Conservation (phyloP, 53 echinoderm and acorn worm species). For the Crossaster papposus region DNA sequence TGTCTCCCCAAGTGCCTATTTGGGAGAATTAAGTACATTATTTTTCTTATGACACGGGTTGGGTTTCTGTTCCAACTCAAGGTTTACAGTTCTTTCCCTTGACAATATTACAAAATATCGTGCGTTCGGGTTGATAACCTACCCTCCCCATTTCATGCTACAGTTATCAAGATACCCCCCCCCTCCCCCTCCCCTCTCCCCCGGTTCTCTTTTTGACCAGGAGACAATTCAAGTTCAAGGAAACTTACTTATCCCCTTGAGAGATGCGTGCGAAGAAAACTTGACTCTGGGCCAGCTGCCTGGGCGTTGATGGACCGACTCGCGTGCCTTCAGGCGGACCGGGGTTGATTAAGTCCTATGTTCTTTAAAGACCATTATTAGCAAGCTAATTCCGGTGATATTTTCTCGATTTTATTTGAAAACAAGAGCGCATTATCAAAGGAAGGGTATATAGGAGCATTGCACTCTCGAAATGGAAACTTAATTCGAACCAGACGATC, state of each 20-base stretch:
- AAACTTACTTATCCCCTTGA: not conserved
- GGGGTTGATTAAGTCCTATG: constrained; percentile 8
- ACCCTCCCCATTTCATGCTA: too few relatives aligned
- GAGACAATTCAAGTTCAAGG: constrained; percentile 12
- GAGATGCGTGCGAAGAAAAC: constrained; percentile 3
- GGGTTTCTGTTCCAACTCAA: not conserved
- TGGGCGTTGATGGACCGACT: constrained; percentile 19
- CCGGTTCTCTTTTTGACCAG: not conserved
- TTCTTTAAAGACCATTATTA: constrained; percentile 15
- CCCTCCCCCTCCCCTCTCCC: too few relatives aligned
- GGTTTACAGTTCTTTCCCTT: not conserved
- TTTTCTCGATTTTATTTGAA: not conserved
- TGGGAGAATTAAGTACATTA: too few relatives aligned
- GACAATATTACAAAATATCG: not conserved
- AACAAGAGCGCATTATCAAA: not conserved
- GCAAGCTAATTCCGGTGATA: not conserved
- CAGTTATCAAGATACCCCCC: too few relatives aligned
- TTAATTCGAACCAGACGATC: constrained; percentile 20
- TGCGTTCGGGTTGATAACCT: too few relatives aligned
- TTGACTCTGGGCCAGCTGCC: constrained; percentile 27
- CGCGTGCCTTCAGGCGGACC: constrained; percentile 14
- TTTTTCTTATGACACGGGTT: too few relatives aligned
- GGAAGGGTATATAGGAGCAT: not conserved
- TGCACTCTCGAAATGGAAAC: constrained; percentile 47
- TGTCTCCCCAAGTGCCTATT: too few relatives aligned